A percentile compares a stretch with the other conserved stretches of the same genome.
Conservation (phyloP, 2,113 vertebrate species). For the Cochlearius cochlearius region DNA sequence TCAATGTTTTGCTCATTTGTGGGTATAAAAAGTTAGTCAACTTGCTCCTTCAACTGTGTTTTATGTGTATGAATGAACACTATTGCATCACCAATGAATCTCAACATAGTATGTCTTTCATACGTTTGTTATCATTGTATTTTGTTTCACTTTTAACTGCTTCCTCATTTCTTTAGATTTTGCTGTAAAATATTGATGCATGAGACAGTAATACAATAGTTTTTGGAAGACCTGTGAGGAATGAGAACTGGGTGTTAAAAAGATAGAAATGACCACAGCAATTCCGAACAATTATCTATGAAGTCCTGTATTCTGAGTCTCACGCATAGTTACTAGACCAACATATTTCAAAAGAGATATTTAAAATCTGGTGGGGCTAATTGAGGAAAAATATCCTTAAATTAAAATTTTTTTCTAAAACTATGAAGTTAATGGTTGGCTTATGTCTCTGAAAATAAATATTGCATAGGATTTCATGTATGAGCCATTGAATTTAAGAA, state of each 20-base stretch:
- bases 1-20: background rate
- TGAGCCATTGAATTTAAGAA: background rate
- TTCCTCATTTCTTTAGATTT: background rate
- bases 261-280: background rate
- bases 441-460: background rate
- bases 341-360: background rate
- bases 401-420: background rate
- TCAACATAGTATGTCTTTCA: background rate
- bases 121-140: background rate
- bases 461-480: background rate
- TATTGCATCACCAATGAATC: background rate
- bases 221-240: background rate
- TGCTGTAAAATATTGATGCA: background rate
- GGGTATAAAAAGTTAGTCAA: background rate
- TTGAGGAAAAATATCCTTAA: background rate
- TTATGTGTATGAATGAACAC: background rate
- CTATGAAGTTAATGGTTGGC: background rate
- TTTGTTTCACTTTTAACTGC: background rate
- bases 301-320: background rate
- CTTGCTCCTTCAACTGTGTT: background rate
- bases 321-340: background rate
- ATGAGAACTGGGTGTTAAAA: background rate
- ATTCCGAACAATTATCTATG: background rate
- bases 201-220: background rate
- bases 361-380: background rate